Conservation (phyloP, 2,113 vertebrate genomes). For the Poecile atricapillus region DNA sequence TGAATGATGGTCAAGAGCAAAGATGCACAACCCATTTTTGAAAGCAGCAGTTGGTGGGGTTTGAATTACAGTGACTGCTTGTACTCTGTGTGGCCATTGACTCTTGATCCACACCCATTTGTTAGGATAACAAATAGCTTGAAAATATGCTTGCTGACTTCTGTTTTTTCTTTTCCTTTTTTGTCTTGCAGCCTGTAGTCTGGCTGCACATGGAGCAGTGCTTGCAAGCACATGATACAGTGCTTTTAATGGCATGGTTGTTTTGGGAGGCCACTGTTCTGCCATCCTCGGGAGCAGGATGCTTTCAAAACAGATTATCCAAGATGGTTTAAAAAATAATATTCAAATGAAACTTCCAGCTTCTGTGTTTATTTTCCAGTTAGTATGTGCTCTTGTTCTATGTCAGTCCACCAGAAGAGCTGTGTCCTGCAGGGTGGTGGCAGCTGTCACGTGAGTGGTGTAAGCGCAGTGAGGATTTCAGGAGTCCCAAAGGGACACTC, state of each 20-base stretch:
- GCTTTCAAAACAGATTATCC: neutral
- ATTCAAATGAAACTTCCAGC: neutral
- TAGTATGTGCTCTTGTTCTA: neutral
- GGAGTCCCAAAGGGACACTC: neutral
- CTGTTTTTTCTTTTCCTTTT: neutral
- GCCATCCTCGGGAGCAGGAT: neutral
- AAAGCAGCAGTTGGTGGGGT: neutral
- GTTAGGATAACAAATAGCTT: neutral
- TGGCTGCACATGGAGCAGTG: neutral
- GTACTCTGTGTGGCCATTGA: neutral
- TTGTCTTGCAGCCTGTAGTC: neutral
- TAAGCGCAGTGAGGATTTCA: neutral
- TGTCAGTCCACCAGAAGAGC: neutral
- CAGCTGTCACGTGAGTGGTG: rapidly evolving
- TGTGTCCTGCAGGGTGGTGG: neutral
- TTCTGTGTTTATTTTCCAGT: neutral
- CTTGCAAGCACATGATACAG: rapidly evolving
- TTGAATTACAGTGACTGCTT: neutral
- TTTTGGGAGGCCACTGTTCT: neutral
- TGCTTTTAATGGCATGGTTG: neutral
- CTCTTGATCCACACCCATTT: neutral
- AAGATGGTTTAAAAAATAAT: neutral
- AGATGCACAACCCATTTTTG: neutral
- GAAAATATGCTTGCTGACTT: neutral
- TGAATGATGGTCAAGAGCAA: neutral